These are phyloP conservation scores for Agriopis aurantiaria DNA, from an alignment of 2,888 invertebrate species.

Conservation along the genomic window DNA sequence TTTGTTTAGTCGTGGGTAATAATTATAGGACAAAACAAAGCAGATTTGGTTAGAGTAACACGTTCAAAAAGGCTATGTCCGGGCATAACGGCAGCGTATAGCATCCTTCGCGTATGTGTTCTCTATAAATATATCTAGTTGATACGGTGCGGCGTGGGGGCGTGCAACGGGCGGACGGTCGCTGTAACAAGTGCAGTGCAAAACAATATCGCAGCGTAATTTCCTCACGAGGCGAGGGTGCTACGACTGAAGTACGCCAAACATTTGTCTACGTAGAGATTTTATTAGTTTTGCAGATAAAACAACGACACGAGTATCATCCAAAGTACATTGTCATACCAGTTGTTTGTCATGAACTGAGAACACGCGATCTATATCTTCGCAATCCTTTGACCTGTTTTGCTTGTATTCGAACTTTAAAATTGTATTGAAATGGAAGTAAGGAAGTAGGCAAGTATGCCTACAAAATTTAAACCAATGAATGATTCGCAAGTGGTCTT, in stretches of 20 bases:
- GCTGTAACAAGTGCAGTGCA: constrained; percentile 64
- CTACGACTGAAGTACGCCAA: constrained; percentile 29
- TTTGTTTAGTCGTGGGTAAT: too few species aligned
- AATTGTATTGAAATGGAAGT: too few species aligned
- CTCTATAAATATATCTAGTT: constrained; percentile 56
- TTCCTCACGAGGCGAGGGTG: constrained; percentile 53
- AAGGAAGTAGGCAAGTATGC: too few species aligned
- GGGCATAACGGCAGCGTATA: neutral
- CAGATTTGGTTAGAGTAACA: neutral
- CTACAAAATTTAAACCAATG: too few species aligned
- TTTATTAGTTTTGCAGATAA: neutral
- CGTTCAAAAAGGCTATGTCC: neutral
- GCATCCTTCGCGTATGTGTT: constrained; percentile 23
- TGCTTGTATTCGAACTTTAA: too few species aligned
- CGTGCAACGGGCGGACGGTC: constrained; percentile 21
- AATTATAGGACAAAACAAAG: neutral
- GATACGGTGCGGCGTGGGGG: neutral
- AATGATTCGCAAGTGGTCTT: too few species aligned
- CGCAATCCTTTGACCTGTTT: too few species aligned
- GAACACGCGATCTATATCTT: too few species aligned
- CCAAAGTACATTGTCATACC: too few species aligned
- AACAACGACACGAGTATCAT: neutral
- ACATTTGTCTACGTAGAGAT: constrained; percentile 28
- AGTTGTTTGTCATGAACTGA: too few species aligned
- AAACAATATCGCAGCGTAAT: constrained; percentile 69